Evolutionary conservation across 2,113 vertebrate genomes (phyloP), one percentile per base, ranked within the genome.

Genomic region (Pelodiscus sinensis): DNA sequence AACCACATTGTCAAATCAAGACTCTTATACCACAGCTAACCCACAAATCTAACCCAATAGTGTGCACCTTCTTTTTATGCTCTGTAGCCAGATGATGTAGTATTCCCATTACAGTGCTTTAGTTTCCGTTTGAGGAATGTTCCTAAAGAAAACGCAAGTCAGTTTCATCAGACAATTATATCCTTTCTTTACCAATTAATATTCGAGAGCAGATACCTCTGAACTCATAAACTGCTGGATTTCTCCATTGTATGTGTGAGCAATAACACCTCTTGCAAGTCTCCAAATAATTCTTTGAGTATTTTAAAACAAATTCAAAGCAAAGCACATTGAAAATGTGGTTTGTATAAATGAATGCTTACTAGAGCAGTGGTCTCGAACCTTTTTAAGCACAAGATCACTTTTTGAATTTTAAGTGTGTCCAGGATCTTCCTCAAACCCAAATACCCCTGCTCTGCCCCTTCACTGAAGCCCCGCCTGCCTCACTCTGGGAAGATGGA

Each of bases 141-240:
- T 29, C 51, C 44, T 8, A 80, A 57, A 2, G 44, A 79, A 73
- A 86, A 16, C 81, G 24, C 19, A 9, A 6, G 52, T 54, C 52
- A 77, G n/a, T 50, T 86, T 51, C n/a, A 22, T 62, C 27, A 57
- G 84, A 21, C 27, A 44, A 0, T 50, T 55, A 27, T 25, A 24
- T 0, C 2, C 8, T 35, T 38, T 57, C 9, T 18, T 60, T 24
- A 0, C 19, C 4, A 25, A 0, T n/a, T 5, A 27, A 52, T 77
- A 85, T 4, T 27, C 31, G 8, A 21, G 24, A 71, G 81, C 27
- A 1, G 7, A 0, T 2, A 10, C 57, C 31, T 35, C 65, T 21
- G 51, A 18, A 52, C 18, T 60, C 0, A 0, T 29, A 13, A 16
- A 0, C 3, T 44, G 11, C 31, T 11, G 22, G 38, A 77, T 50